These are phyloP conservation scores for Heliconius hortense DNA, from an alignment of 2,888 invertebrate species.

Conservation along the genomic window DNA sequence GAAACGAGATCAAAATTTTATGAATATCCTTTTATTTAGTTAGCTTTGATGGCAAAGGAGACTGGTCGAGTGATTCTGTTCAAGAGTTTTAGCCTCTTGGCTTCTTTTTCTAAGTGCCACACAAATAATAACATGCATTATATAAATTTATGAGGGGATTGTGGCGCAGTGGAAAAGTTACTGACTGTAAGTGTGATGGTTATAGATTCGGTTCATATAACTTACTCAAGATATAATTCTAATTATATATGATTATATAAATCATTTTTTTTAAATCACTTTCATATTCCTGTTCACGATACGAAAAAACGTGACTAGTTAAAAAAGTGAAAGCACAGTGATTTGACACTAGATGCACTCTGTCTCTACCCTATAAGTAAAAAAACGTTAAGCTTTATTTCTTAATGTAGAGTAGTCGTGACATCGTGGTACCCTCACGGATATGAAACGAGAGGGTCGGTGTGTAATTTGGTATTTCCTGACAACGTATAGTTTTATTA, in stretches of 20 bases:
- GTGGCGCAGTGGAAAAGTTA: not conserved
- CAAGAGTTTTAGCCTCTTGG: constrained; percentile 9
- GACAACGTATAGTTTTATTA: not conserved
- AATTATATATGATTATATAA: no score
- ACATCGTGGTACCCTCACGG: not conserved
- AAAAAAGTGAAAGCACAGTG: not conserved
- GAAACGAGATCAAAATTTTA: constrained; percentile 1
- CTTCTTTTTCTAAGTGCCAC: constrained; percentile 4
- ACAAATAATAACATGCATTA: constrained; percentile 10
- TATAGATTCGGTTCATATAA: no score
- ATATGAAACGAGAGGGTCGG: not conserved
- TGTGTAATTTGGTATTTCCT: not conserved
- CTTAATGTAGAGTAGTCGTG: not conserved
- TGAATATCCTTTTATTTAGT: constrained; percentile 12
- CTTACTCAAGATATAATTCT: no score
- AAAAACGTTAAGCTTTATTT: not conserved
- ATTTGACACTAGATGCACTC: not conserved
- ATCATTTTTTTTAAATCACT: no score
- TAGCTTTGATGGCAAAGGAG: constrained; percentile 13
- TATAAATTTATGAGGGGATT: not conserved
- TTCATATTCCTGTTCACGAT: no score
- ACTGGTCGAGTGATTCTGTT: constrained; percentile 11
- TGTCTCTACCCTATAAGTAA: not conserved
- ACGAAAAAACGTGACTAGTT: no score
- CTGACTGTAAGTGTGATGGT: not conserved